Evolutionary conservation across 2,888 invertebrate genomes (phyloP), one percentile per base, ranked within the genome.

Genomic region (Neoitamus cyanurus): DNA sequence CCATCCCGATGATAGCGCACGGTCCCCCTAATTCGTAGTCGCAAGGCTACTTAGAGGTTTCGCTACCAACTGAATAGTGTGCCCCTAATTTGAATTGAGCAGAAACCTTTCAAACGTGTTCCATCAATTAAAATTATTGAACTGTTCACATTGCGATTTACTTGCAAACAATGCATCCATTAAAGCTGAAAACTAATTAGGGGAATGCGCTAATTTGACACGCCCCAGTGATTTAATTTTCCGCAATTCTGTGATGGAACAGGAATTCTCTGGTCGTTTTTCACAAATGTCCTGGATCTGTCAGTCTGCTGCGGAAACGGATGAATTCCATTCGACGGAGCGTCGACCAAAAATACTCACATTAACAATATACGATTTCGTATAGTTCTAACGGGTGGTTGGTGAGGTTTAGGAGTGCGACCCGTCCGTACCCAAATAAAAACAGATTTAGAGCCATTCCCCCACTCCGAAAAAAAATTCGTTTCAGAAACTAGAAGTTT

Each of bases 111-210:
- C 58, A 58, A 58, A 58, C 58, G 58, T 58, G 58, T 58, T 58
- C 58, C 20, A 58, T 20, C 20, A 58, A 58, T 58, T 58, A 58
- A 58, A 58, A 58, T 58, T 58, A 58, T 58, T 58, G 58, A 58
- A 58, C 58, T 58, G 58, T 20, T 58, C 58, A 58, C 58, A 58
- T 58, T 58, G 58, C 58, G 58, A 58, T 58, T 58, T 58, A 58
- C 58, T 58, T 58, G 20, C 58, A 58, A 58, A 58, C 58, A 58
- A 58, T 58, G 20, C 25, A 58, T 58, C 58, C 25, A 58, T 58
- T 58, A 58, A 58, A 58, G 58, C 58, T 25, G 15, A 58, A 58
- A 58, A 58, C 58, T 20, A 58, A 58, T 58, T 58, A 20, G 58
- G 48, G 25, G 25, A 9, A 58, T 58, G 58, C 58, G 58, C 58